These are phyloP conservation scores for Hermaeophaga mercurialis DNA, from an alignment of 2,888 invertebrate genomes.

Conservation along the genomic window DNA sequence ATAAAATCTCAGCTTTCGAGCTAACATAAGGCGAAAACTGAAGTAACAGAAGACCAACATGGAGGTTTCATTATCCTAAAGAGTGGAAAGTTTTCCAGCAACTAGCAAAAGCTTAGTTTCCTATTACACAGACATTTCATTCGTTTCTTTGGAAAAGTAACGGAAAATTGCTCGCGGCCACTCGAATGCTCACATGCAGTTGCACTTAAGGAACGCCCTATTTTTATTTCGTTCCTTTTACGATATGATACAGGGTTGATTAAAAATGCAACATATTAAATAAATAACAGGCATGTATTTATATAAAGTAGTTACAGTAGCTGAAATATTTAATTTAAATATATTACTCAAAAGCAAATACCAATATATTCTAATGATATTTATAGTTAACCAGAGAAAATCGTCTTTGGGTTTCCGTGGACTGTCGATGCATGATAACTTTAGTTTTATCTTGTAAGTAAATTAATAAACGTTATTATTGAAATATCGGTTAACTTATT, in stretches of 20 bases:
- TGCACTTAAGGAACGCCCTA: constrained; percentile 29
- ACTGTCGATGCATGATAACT: too few relatives aligned
- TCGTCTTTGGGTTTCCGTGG: too few relatives aligned
- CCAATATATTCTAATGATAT: too few relatives aligned
- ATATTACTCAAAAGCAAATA: too few relatives aligned
- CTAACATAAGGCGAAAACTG: neutral
- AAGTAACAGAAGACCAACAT: neutral
- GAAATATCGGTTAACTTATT: too few relatives aligned
- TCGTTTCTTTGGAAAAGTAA: constrained; percentile 25
- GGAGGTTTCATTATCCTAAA: constrained; percentile 2
- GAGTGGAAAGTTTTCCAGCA: constrained; percentile 5
- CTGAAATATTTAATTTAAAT: too few relatives aligned
- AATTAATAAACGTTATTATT: too few relatives aligned
- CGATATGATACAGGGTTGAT: neutral
- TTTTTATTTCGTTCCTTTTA: constrained; percentile 17
- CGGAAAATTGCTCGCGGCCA: constrained; percentile 23
- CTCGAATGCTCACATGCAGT: constrained; percentile 32
- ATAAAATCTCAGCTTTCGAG: neutral
- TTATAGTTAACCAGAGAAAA: too few relatives aligned
- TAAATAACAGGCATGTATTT: too few relatives aligned
- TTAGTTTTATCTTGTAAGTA: too few relatives aligned
- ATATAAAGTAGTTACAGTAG: too few relatives aligned
- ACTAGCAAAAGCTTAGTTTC: constrained; percentile 20
- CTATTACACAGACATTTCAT: constrained; percentile 28
- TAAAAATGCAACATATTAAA: too few relatives aligned